These are phyloP conservation scores for Leptopilina drosophilae DNA, from an alignment of 2,888 invertebrate species.

Conservation along the genomic window DNA sequence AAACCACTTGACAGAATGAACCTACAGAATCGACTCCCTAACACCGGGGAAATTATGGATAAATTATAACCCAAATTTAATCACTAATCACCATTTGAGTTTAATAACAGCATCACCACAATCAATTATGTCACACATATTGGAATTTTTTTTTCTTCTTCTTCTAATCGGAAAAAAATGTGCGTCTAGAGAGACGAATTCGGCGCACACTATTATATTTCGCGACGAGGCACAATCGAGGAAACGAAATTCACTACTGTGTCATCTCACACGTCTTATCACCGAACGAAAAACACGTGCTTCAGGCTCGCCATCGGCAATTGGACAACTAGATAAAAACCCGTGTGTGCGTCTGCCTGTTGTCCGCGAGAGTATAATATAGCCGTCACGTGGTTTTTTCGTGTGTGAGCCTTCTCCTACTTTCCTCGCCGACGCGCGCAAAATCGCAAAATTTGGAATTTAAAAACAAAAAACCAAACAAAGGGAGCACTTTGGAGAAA, in stretches of 20 bases:
- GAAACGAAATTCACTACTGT: constrained; percentile 10
- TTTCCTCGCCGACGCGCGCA: background rate
- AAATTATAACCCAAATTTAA: too few relatives aligned
- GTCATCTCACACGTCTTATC: background rate
- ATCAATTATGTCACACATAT: too few relatives aligned
- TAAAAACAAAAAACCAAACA: too few relatives aligned
- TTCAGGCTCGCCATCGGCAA: constrained; percentile 14
- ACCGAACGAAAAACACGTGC: constrained; percentile 33
- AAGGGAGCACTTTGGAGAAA: too few relatives aligned
- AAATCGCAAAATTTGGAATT: background rate
- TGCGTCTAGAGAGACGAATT: background rate
- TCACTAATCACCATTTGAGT: too few relatives aligned
- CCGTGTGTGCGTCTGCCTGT: background rate
- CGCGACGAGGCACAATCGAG: background rate
- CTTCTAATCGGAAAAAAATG: too few relatives aligned
- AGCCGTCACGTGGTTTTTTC: constrained; percentile 7
- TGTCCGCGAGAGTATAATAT: background rate
- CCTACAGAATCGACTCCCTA: too few relatives aligned
- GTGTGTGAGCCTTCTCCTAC: background rate
- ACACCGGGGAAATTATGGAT: too few relatives aligned
- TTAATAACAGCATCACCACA: too few relatives aligned
- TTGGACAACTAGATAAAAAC: constrained; percentile 32
- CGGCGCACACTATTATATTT: background rate
- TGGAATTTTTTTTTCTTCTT: too few relatives aligned
- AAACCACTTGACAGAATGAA: too few relatives aligned